These are phyloP conservation scores for Crypturellus tataupa DNA, from an alignment of 2,797 vertebrate genomes.

Conservation along the genomic window DNA sequence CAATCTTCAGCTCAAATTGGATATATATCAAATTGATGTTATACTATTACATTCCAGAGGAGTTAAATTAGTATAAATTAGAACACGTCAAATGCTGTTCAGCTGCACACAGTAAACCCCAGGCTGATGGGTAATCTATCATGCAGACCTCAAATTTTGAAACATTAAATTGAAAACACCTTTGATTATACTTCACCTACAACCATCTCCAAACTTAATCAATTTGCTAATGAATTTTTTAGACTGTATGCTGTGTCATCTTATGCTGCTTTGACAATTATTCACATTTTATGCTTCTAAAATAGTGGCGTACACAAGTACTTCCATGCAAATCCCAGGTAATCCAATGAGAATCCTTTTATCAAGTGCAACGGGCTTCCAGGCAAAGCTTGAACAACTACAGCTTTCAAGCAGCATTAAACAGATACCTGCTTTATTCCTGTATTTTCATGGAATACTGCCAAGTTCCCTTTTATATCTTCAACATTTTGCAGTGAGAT, in stretches of 20 bases:
- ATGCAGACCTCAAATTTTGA: neutral
- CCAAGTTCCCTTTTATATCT: neutral
- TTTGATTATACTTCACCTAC: constrained; percentile 9
- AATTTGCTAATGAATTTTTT: neutral
- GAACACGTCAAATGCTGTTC: constrained; percentile 4
- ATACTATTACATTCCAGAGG: neutral
- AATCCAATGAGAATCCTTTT: neutral
- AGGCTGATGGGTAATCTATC: neutral
- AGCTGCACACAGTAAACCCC: neutral
- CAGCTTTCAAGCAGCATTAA: neutral
- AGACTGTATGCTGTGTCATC: neutral
- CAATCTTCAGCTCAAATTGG: neutral
- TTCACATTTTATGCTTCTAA: neutral
- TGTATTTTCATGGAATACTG: neutral
- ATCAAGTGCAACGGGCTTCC: neutral
- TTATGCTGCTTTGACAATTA: constrained; percentile 1
- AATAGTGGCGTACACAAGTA: neutral
- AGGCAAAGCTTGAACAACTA: neutral
- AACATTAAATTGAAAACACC: neutral
- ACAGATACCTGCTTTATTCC: neutral
- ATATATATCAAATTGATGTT: neutral
- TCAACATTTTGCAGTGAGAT: neutral
- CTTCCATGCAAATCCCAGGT: neutral
- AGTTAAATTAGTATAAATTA: constrained; percentile 28
- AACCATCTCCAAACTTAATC: neutral